phyloP scores from a whole-genome alignment of 2,113 vertebrate genomes.

The Syrmaticus mikado region DNA sequence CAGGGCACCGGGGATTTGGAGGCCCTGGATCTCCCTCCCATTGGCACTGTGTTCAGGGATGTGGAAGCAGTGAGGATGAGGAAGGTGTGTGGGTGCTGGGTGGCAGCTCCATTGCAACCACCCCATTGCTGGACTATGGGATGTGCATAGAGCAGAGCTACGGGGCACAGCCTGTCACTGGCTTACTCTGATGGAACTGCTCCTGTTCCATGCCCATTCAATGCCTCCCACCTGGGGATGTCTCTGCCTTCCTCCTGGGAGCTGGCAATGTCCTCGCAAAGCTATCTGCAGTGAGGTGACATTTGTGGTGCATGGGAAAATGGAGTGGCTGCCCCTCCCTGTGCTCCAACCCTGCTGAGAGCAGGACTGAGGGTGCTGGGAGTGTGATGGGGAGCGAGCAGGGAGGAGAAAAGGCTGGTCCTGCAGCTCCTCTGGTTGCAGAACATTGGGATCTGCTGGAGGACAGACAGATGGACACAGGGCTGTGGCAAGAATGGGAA shows the following conservation, averaged over 20 bases:
- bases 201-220: neutral
- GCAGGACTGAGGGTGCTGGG: neutral
- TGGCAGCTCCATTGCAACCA: neutral
- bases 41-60: neutral
- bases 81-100: neutral
- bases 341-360: neutral
- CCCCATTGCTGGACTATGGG: neutral
- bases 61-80: neutral
- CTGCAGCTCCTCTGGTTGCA: neutral
- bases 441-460: accelerated
- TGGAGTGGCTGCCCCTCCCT: neutral
- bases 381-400: neutral
- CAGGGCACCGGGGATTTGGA: neutral
- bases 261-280: neutral
- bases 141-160: neutral
- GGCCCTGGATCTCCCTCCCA: neutral
- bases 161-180: too few relatives aligned
- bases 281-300: neutral
- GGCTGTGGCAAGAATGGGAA: too few relatives aligned
- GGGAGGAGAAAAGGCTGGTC: neutral
- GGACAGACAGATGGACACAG: neutral
- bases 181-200: neutral
- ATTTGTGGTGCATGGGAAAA: neutral
- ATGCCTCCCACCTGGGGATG: accelerated
- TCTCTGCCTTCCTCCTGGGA: neutral